Evolutionary conservation across 2,797 vertebrate species (phyloP), one percentile per base, ranked within the genome.

Genomic region (Malacoraja senta): DNA sequence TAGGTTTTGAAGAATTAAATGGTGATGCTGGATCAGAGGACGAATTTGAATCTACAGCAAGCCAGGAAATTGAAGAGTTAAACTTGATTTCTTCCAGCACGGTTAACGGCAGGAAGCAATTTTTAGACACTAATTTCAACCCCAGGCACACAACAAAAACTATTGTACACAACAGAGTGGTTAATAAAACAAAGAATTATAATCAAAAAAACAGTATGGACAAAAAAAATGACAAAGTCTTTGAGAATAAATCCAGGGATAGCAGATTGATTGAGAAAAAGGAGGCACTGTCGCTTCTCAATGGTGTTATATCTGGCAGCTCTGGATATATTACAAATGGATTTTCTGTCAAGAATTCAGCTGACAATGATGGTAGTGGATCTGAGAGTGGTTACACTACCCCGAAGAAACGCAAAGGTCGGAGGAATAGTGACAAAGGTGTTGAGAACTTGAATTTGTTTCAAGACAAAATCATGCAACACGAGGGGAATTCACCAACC

Each of bases 371-470:
- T 94, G 98, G 98, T 91, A 99, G 98, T 9, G 97, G 98, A 93
- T 99, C 98, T 0, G 98, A 99, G 95, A 98, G 97, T 93, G 98
- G 98, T 95, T 99, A 99, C 95, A 98, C 98, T 93, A 98, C 98
- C 0, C 98, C 98, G 15, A 99, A 98, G 94, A 99, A 99, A 95
- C 96, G 98, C 94, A 98, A 98, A 95, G 97, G 97, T 94, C 97
- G 98, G 95, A 97, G 97, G 94, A 97, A 97, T 96, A 98, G 97
- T 94, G 94, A 96, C 95, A 99, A 98, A 97, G 97, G 97, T 93
- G 96, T 96, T 94, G 98, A 98, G 95, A 97, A 96, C 96, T 95
- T 98, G 96, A 98, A 96, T 93, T 96, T 97, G 95, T 96, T 97
- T 61, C 97, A 97, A 95, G 97, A 98, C 93, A 98, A 97, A 96